Evolutionary conservation across 1,140 invertebrate genomes (phyloP).

Genomic region (Euglossa dilemma): DNA sequence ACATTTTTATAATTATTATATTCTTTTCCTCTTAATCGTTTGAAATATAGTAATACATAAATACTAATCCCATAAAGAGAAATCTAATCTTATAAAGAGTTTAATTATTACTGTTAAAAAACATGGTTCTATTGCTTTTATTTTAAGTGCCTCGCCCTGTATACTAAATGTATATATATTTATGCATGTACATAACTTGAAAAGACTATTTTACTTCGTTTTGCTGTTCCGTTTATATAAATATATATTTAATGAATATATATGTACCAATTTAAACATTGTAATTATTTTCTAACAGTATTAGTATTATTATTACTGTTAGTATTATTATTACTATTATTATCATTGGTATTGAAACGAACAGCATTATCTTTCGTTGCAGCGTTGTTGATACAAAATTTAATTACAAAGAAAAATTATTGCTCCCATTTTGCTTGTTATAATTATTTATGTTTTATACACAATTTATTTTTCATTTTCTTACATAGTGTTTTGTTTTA

Average conservation of each 20-base stretch:
- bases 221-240: neutral
- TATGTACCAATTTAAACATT: conserved; percentile 6
- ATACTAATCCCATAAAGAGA: neutral
- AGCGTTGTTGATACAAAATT: neutral
- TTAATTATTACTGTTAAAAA: neutral
- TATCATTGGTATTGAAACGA: neutral
- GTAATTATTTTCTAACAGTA: conserved; percentile 1
- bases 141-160: conserved; percentile 42
- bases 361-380: neutral
- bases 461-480: neutral
- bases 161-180: conserved; percentile 58
- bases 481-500: neutral
- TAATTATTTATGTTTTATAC: neutral
- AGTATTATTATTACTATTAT: neutral
- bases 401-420: neutral
- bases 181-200: conserved; percentile 55
- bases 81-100: neutral
- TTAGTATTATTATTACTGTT: neutral
- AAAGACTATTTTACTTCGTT: conserved; percentile 31
- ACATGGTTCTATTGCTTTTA: conserved; percentile 3
- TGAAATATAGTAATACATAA: conserved; percentile 20
- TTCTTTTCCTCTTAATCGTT: neutral
- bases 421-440: neutral
- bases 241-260: neutral
- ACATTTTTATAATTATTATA: neutral